Evolutionary conservation across 2,113 vertebrate species (phyloP), one percentile per base, ranked within the genome.

Genomic region (Urocynchramus pylzowi): DNA sequence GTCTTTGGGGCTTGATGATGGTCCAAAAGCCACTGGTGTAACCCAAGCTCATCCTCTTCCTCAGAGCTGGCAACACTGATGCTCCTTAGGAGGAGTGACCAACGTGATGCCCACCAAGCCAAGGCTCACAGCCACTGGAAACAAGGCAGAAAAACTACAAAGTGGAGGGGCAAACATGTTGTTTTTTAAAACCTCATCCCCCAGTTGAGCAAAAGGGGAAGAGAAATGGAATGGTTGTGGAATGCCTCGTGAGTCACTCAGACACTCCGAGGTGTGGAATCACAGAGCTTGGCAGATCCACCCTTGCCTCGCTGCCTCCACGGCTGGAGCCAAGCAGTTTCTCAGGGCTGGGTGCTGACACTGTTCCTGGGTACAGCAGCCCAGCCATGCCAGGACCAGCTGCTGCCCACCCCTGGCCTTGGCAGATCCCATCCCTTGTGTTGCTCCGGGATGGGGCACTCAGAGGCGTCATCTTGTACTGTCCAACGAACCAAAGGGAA

Each of bases 401-500:
- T 87, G 69, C 59, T 89, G 41, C 67, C 47, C 49, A 54, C 3
- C 47, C 47, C 78, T 33, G 64, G 17, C 0, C 2, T 33, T 28
- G 47, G 73, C 44, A 78, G 27, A 57, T 41, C 23, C 22, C 22
- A 35, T 10, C 21, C 4, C 30, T 59, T 9, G 6, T 1, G 31
- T 16, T 60, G 41, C 61, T 91, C 57, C 10, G 57, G 68, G 47
- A 75, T 28, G 65, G 54, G 27, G 15, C 26, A 31, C 11, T 1
- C 13, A 9, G 53, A 67, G 13, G 3, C 9, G 11, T 6, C 49
- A n/a, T 21, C 54, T 52, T 42, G 9, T 19, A 20, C 28, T 0
- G 0, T n/a, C 53, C 3, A 0, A 11, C 0, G 0, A 42, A 37
- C 21, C 19, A 42, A 91, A 73, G 31, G 28, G 10, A 57, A 27